Base-by-base conservation (phyloP, 2,888 invertebrate species). In the Apocheima hispidaria region DNA sequence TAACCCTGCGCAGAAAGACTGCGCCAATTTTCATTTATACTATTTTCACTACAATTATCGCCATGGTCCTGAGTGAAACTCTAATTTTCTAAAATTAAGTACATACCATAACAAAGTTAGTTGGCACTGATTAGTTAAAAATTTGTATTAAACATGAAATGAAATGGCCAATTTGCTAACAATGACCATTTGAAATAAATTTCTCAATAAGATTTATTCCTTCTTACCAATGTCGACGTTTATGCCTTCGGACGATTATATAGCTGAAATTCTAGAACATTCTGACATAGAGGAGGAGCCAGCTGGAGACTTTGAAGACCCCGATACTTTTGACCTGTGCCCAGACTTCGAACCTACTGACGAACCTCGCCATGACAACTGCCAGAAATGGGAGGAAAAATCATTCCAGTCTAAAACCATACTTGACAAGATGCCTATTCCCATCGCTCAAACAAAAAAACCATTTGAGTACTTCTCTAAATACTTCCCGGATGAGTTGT, bases 201-300 rank as follows among this genome's bases (percentile, higher is more conserved):
- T 20, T 10, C 10, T 23, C 3, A 4, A 40, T n/a, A n/a, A 43
- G 0, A 3, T 10, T 18, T 3, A 14, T 1, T n/a, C 5, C 7
- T 6, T 0, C n/a, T 18, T 0, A 12, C 38, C 35, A 21, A 61
- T 62, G 63, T 51, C 63, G 10, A 14, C 20, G 4, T 61, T 55
- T 36, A 48, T 64, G 9, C 57, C 61, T 2, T 48, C 65, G 12
- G 64, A 66, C 6, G 68, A 68, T 2, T 49, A 26, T 4, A 49
- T 65, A 20, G 63, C 62, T 0, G 61, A 63, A n/a, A 56, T 71
- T 58, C 70, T 71, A n/a, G 71, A 74, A 77, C 26, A 38, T 48
- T 54, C 61, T 1, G 66, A 67, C 14, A 30, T 67, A 9, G 66
- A 67, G 41, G 66, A 67, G n/a, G 46, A 67, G 6, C n/a, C 43